Percentiles rank a stretch among this genome's conserved stretches.
Evolutionary conservation across 2,113 vertebrate genomes (phyloP).

Genomic region (Elaphurus davidianus): DNA sequence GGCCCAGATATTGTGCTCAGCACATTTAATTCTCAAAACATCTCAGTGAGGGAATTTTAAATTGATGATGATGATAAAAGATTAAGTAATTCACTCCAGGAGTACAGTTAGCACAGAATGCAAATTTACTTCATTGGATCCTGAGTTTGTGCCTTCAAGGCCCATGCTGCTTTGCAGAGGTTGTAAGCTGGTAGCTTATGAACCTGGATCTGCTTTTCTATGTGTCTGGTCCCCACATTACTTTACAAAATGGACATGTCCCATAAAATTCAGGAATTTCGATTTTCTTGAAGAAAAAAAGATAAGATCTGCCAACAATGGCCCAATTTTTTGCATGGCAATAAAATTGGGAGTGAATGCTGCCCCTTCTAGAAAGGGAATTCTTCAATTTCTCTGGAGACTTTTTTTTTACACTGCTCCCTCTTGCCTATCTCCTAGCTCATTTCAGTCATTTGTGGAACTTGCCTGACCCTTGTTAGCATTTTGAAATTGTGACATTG

Average conservation of each 20-base stretch:
- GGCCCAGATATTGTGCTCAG: background rate
- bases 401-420: background rate
- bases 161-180: background rate
- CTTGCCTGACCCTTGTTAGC: background rate
- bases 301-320: background rate
- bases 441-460: background rate
- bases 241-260: background rate
- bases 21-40: constrained; percentile 43
- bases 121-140: constrained; percentile 24
- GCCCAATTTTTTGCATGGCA: background rate
- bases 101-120: background rate
- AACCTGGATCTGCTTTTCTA: background rate
- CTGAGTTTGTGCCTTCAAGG: background rate
- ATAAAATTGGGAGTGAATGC: background rate
- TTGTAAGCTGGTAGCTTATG: background rate
- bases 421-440: background rate
- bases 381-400: background rate
- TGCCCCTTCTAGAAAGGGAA: background rate
- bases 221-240: background rate
- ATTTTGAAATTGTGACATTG: background rate
- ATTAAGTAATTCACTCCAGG: constrained; percentile 45
- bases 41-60: constrained; percentile 16
- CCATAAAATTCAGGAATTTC: background rate
- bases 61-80: constrained; percentile 8
- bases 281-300: background rate